Evolutionary conservation across 1,140 invertebrate genomes (phyloP), one percentile per base, ranked within the genome.

Genomic region (Plectrocnemia conspersa): DNA sequence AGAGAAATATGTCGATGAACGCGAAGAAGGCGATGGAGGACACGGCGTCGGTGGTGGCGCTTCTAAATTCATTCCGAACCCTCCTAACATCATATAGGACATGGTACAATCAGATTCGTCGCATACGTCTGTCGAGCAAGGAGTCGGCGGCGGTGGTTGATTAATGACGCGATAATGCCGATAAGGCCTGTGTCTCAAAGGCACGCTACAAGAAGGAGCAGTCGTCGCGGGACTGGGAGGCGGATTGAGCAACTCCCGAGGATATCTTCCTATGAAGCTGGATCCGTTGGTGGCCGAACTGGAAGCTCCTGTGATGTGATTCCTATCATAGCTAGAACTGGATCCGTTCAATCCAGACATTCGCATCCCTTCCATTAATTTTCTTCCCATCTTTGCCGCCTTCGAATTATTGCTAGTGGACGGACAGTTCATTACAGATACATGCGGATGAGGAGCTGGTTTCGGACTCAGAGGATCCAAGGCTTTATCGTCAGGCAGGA

Each of bases 71-170:
- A 61, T 64, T 53, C 69, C 67, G 19, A 84, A 82, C 2, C 55
- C 48, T 15, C 45, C 45, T 15, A 60, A 44, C 0, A 29, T 45
- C 11, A 85, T 85, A 69, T 83, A 85, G 21, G 69, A 63, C 2
- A 59, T 52, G 24, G 53, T 71, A 36, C 78, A 83, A 64, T 92
- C 89, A 2, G 86, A 89, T 63, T 94, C 91, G 64, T 93, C 89
- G 68, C 88, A 93, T 9, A 94, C 88, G 68, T 96, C 93, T 2
- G 93, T 96, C 60, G 89, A 91, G 68, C 91, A 95, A 0, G 93
- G 93, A 5, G 93, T 96, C 2, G 92, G 92, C 1, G 91, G 92
- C 13, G 93, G 93, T 1, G 90, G 90, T 61, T 88, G 83, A 74
- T 91, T 89, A 22, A 84, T 83, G 15, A 80, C 81, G 58, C 85